These are phyloP conservation scores for Micrastur ruficollis DNA, from an alignment of 2,797 vertebrate genomes.

Conservation along the genomic window DNA sequence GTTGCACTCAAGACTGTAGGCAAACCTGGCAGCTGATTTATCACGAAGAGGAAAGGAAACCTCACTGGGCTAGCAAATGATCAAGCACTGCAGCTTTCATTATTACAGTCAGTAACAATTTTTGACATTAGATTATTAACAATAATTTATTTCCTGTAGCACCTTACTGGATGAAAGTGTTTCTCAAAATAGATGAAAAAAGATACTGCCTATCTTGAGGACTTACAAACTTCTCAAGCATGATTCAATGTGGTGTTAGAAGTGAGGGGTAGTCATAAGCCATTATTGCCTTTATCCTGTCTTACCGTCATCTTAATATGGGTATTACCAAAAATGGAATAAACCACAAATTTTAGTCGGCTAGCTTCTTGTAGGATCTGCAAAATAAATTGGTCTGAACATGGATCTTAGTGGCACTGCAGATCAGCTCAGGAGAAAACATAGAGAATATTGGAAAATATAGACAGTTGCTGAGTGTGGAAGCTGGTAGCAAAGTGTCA, in stretches of 20 bases:
- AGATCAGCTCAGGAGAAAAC: neutral
- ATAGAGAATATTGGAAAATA: neutral
- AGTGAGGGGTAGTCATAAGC: neutral
- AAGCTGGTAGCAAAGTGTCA: neutral
- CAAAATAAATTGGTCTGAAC: neutral
- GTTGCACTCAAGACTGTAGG: neutral
- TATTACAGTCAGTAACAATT: neutral
- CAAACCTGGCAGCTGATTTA: neutral
- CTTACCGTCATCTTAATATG: neutral
- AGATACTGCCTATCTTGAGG: neutral
- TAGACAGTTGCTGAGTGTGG: neutral
- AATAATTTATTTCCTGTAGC: neutral
- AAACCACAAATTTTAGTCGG: neutral
- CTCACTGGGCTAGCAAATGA: neutral
- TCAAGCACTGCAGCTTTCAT: neutral
- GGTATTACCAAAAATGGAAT: neutral
- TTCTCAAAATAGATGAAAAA: neutral
- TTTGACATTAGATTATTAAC: neutral
- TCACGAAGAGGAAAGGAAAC: neutral
- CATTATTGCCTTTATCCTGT: neutral
- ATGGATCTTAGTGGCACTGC: neutral
- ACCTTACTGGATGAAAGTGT: neutral
- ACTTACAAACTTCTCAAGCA: neutral
- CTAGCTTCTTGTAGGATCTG: neutral
- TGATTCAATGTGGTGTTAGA: neutral